Conservation (phyloP, 2,888 invertebrate genomes). For the Drosophila recens region DNA sequence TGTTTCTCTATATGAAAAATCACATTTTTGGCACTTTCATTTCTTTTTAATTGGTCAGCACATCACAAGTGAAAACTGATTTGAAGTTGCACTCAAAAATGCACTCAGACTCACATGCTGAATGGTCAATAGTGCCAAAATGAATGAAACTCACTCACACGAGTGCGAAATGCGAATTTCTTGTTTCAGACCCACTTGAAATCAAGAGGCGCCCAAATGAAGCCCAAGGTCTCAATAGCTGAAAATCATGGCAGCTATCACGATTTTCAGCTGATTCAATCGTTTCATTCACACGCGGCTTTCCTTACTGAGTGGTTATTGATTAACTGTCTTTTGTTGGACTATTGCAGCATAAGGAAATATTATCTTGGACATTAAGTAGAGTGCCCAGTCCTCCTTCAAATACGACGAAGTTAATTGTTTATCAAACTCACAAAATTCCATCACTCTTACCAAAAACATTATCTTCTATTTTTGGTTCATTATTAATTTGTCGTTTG, state of each 20-base stretch:
- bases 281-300: slow-evolving; percentile 32
- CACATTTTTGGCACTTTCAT: slow-evolving; percentile 37
- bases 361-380: too few relatives aligned
- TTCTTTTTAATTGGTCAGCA: slow-evolving; percentile 7
- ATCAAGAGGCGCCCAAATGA: slow-evolving; percentile 50
- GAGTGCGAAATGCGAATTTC: slow-evolving; percentile 63
- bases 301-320: slow-evolving; percentile 68
- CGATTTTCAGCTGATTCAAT: slow-evolving; percentile 54
- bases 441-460: neutral
- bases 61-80: slow-evolving; percentile 20
- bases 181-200: slow-evolving; percentile 34
- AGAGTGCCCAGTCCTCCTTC: too few relatives aligned
- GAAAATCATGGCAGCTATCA: slow-evolving; percentile 28
- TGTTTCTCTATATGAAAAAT: slow-evolving; percentile 52
- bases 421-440: neutral
- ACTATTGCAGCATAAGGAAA: too few relatives aligned
- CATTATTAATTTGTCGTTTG: slow-evolving; percentile 1
- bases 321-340: slow-evolving; percentile 66
- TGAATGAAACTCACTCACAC: neutral
- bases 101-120: neutral
- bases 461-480: neutral
- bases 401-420: neutral
- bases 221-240: slow-evolving; percentile 44
- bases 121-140: neutral
- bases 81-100: slow-evolving; percentile 24